Conservation (phyloP, 2,113 vertebrate genomes). For the Marmota flaviventris region DNA sequence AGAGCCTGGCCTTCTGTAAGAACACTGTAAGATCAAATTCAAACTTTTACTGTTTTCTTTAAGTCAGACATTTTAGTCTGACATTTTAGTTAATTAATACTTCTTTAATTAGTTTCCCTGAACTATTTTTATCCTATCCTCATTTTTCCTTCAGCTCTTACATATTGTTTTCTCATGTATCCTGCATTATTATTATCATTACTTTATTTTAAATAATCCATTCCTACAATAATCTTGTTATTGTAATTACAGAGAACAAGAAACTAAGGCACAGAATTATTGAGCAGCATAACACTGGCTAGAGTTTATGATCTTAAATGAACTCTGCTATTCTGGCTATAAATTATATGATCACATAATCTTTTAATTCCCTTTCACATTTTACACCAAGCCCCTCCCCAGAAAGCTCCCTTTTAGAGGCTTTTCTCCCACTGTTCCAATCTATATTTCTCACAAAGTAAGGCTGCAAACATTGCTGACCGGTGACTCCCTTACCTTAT, state of each 20-base stretch:
- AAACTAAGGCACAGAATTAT: not conserved
- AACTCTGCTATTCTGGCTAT: not conserved
- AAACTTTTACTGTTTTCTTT: not conserved
- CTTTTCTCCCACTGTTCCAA: not conserved
- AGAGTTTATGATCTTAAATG: not conserved
- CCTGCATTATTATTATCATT: not conserved
- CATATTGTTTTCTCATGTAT: not conserved
- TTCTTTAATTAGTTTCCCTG: not conserved
- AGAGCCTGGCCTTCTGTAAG: not conserved
- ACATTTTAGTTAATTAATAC: constrained; percentile 8
- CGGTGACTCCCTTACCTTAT: not conserved
- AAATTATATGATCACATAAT: not conserved
- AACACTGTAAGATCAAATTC: not conserved
- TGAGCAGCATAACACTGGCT: not conserved
- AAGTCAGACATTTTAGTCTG: not conserved
- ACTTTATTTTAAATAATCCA: not conserved
- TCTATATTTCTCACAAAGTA: not conserved
- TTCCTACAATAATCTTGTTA: not conserved
- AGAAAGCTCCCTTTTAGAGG: not conserved
- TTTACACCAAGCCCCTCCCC: not conserved
- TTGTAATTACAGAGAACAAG: not conserved
- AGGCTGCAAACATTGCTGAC: not conserved
- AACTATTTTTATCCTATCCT: not conserved
- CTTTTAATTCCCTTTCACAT: not conserved
- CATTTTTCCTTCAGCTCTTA: not conserved